A percentile compares a stretch with the other conserved stretches of the same genome.
These are phyloP conservation scores for Myanophis thanlyinensis DNA, from an alignment of 2,113 vertebrate species.

Conservation along the genomic window DNA sequence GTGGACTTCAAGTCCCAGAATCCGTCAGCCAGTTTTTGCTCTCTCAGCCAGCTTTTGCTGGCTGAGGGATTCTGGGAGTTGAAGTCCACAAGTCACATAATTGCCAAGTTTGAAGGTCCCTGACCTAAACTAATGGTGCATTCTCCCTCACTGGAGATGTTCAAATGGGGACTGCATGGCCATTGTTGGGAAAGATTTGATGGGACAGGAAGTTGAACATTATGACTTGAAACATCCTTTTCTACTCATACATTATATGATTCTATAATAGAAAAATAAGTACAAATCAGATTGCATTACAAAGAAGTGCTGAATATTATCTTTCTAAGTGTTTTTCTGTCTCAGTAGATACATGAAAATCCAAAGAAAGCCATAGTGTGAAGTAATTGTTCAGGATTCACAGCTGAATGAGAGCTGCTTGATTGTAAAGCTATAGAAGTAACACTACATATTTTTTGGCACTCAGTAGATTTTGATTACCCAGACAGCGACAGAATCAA, in stretches of 20 bases:
- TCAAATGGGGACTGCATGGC: not conserved
- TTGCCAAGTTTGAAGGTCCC: too few species aligned
- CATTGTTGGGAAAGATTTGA: not conserved
- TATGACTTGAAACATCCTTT: not conserved
- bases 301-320: constrained; percentile 15
- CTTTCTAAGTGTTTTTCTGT: constrained; percentile 17
- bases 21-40: too few species aligned
- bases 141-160: not conserved
- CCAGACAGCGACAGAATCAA: not conserved
- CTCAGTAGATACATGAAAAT: not conserved
- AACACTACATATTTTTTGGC: constrained; percentile 12
- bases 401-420: not conserved
- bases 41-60: too few species aligned
- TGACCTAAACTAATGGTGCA: not conserved
- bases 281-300: not conserved
- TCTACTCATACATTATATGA: not conserved
- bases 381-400: constrained; percentile 29
- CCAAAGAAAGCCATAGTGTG: constrained; percentile 18
- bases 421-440: constrained; percentile 12
- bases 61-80: too few species aligned
- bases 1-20: too few species aligned
- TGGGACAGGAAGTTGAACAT: not conserved
- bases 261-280: not conserved
- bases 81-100: too few species aligned
- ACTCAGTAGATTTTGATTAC: constrained; percentile 14